Conservation (phyloP, 2,888 invertebrate species). For the Xestoiulus laeticollis region DNA sequence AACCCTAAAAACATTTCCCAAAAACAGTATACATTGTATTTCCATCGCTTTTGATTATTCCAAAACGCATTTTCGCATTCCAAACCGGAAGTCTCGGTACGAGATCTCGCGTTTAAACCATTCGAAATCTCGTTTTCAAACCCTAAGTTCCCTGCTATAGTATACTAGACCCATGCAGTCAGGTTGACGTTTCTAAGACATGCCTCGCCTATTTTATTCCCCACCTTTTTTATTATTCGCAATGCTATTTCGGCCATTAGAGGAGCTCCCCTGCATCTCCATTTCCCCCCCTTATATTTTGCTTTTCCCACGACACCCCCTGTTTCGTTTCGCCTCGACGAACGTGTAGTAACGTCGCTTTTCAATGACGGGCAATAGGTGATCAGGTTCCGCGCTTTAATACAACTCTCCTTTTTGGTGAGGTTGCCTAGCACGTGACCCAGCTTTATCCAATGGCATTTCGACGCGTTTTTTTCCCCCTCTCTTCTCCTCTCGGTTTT, state of each 20-base stretch:
- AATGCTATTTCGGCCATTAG: not conserved
- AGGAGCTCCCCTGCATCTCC: not conserved
- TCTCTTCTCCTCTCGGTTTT: not conserved
- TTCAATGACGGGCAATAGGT: not conserved
- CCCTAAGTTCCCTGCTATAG: not conserved
- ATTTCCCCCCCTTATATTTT: not conserved
- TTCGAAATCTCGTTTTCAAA: too few species aligned
- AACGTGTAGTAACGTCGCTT: not conserved
- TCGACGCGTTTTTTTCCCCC: not conserved
- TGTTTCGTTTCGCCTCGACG: not conserved
- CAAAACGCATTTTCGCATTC: too few species aligned
- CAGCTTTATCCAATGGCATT: not conserved
- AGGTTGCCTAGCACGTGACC: not conserved
- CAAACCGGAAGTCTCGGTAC: too few species aligned
- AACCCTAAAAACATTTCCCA: too few species aligned
- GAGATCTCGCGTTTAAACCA: too few species aligned
- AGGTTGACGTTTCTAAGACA: too few species aligned
- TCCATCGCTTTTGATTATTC: too few species aligned
- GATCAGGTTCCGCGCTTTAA: not conserved
- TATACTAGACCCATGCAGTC: not conserved
- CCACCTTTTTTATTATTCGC: not conserved
- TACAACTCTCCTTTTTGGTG: not conserved
- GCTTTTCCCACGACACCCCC: constrained; percentile 11
- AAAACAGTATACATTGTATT: too few species aligned
- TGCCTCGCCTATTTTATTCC: not conserved